Evolutionary conservation across 2,888 invertebrate genomes (phyloP), one percentile per base, ranked within the genome.

Genomic region (Tiliacea citrago): DNA sequence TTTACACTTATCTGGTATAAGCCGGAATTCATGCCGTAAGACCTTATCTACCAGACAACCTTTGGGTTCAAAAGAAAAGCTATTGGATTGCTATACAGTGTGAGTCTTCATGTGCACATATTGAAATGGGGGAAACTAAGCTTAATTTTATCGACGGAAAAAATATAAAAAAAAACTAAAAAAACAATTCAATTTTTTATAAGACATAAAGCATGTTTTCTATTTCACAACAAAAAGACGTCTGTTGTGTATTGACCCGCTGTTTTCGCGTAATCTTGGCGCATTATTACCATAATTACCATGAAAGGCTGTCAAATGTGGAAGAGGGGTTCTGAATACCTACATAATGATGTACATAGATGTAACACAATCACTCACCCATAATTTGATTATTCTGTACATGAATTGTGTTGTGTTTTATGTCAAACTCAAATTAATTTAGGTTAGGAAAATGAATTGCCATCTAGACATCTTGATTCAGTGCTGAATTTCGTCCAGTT

Each of bases 291-390:
- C 13, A n/a, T 29, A 55, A 74, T 57, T 42, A 79, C n/a, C 5
- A 29, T 0, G 21, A 49, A 8, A 7, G 42, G 16, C 42, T 13
- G 13, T 69, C 35, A 13, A n/a, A 39, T 47, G 53, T 75, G 4
- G 7, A 0, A 0, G n/a, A 49, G 4, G 16, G 5, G n/a, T 39
- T 24, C 0, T 16, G 1, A 2, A 13, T 13, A 49, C 13, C 5
- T 21, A 29, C 18, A 12, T 21, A 45, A 12, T 24, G 0, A 13
- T 21, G 21, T 47, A 10, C 5, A 18, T 2, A 12, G 0, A 66
- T 21, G 47, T 47, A 58, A 42, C 18, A 8, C 5, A n/a, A 69
- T 18, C 6, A 73, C 85, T 73, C 35, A 82, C 82, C 85, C 85
- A 82, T 85, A 55, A 60, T 73, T 71, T 61, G 16, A 55, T 60